A percentile compares a stretch with the other conserved stretches of the same genome.
Evolutionary conservation across 2,888 invertebrate species (phyloP).

Genomic region (Strigamia crassipes): DNA sequence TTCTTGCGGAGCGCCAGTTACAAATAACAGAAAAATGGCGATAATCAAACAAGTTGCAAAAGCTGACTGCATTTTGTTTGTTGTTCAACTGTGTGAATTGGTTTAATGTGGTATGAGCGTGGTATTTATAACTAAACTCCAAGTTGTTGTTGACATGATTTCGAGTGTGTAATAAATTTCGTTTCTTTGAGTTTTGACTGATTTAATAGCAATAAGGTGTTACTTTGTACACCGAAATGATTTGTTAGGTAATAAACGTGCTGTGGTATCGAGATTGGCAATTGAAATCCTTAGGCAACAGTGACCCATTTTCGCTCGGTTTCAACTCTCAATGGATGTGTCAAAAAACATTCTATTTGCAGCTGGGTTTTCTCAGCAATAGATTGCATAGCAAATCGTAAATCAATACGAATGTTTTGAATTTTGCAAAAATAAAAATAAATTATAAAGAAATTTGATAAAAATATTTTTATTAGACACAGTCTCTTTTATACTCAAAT

Average conservation of each 20-base stretch:
- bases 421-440: too few species aligned
- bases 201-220: conserved; percentile 2
- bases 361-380: background rate
- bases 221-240: background rate
- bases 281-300: background rate
- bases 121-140: background rate
- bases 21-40: background rate
- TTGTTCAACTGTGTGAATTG: background rate
- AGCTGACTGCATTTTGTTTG: background rate
- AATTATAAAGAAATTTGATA: too few species aligned
- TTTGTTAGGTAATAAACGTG: background rate
- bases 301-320: background rate
- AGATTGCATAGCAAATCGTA: too few species aligned
- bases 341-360: background rate
- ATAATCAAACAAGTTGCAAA: background rate
- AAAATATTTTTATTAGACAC: too few species aligned
- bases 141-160: background rate
- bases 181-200: background rate
- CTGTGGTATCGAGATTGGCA: background rate
- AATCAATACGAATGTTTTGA: too few species aligned
- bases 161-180: background rate
- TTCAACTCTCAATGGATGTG: background rate
- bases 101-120: too few species aligned
- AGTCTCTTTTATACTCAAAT: too few species aligned
- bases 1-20: background rate